These are phyloP conservation scores for Bradypodion ventrale DNA, from an alignment of 2,797 vertebrate species.

Conservation along the genomic window DNA sequence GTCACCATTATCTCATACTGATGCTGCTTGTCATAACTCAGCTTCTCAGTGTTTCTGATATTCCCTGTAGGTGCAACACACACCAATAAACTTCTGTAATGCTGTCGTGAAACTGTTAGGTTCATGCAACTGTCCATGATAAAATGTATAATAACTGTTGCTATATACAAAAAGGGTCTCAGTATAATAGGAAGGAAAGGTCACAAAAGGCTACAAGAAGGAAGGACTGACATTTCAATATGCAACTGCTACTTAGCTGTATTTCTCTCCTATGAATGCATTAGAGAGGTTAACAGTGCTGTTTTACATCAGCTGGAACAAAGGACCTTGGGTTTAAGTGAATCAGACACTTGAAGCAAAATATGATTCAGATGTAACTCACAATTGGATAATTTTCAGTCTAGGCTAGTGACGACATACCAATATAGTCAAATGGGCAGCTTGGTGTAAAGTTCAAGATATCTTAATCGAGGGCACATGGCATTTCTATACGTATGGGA, in stretches of 20 bases:
- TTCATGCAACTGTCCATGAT: background rate
- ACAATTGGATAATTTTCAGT: background rate
- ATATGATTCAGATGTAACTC: background rate
- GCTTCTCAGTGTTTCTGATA: conserved; percentile 94
- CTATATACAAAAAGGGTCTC: background rate
- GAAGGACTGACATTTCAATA: background rate
- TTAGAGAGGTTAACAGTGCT: background rate
- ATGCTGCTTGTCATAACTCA: conserved; percentile 88
- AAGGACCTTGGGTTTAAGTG: background rate
- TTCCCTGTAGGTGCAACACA: conserved; percentile 80
- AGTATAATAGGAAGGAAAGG: background rate
- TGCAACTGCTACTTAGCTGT: background rate
- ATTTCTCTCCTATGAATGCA: background rate
- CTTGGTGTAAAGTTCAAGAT: background rate
- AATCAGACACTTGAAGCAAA: background rate
- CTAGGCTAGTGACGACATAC: background rate
- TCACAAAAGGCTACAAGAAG: background rate
- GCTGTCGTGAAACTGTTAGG: background rate
- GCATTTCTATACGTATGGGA: background rate
- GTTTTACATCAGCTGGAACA: background rate
- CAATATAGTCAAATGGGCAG: background rate
- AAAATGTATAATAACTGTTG: background rate
- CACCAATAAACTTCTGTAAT: conserved; percentile 11
- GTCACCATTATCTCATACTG: conserved; percentile 94
- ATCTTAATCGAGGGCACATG: too few relatives aligned